Percentiles rank a stretch among this genome's conserved stretches.
phyloP scores from a whole-genome alignment of 2,888 invertebrate genomes.

The Eledone cirrhosa region DNA sequence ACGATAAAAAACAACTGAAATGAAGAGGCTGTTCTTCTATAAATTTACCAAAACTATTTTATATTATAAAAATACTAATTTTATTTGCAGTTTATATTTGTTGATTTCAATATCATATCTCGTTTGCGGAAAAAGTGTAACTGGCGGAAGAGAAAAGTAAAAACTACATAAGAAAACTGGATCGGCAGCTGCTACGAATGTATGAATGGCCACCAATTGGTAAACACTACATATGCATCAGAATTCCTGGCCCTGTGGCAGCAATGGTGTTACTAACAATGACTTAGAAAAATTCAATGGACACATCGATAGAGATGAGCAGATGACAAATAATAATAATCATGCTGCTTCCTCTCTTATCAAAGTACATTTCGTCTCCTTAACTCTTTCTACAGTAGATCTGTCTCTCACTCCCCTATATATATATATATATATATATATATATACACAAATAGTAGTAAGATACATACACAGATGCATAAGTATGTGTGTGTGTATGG shows the following conservation, averaged over 20 bases:
- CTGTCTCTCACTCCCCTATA: too few species aligned
- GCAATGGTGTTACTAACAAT: neutral
- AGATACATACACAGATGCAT: too few species aligned
- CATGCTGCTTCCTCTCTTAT: too few species aligned
- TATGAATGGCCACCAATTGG: conserved; percentile 1
- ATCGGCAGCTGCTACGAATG: neutral
- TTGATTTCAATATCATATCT: conserved; percentile 15
- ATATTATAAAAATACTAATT: too few species aligned
- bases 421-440: too few species aligned
- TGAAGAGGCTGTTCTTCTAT: neutral
- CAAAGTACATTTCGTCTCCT: too few species aligned
- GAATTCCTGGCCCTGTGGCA: neutral
- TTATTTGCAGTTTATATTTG: conserved; percentile 14
- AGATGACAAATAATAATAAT: too few species aligned
- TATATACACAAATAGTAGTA: too few species aligned
- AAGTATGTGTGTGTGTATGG: too few species aligned
- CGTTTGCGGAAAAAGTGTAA: neutral
- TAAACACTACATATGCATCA: neutral
- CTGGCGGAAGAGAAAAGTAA: neutral
- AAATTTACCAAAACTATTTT: too few species aligned
- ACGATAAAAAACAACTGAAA: neutral
- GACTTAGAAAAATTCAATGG: neutral
- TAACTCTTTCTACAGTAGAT: too few species aligned
- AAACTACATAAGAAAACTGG: neutral
- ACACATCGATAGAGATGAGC: neutral